Evolutionary conservation across 2,113 vertebrate species (phyloP), one percentile per base, ranked within the genome.

Genomic region (Pristiophorus japonicus): DNA sequence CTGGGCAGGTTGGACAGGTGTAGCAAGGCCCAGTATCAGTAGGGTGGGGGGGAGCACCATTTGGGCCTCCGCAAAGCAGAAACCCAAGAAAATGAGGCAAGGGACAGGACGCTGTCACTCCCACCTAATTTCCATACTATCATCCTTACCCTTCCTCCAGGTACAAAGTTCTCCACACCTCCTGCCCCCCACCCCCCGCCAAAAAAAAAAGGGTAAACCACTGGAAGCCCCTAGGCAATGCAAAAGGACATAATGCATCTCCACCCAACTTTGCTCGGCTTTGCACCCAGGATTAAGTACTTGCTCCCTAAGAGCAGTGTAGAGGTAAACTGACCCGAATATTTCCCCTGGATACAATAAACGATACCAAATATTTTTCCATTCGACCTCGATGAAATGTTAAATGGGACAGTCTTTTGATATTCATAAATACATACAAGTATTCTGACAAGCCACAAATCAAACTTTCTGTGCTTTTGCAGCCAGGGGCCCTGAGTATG

Each of bases 391-490:
- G n/a, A 94, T 11, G 24, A 70, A 45, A 12, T 94, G 4, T 93
- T 38, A 93, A 65, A n/a, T 16, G 20, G 51, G 87, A n/a, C 24
- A 55, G 87, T 12, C 7, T 90, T 62, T 38, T 5, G 24, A 67
- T 47, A 42, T 67, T 94, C 20, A 24, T 30, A 96, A 96, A 0
- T 97, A 95, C 96, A 63, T 97, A 98, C 98, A 96, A 99, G 97
- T 87, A 98, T 95, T 24, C 97, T 96, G 96, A 98, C 97, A 95
- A 98, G 98, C 97, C 96, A 96, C 95, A 98, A 97, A 24, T 98
- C 98, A 95, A 95, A 97, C 96, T 95, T 97, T 75, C 98, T 97
- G 62, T 96, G 96, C 8, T 97, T 97, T 95, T 96, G 90, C 5
- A 98, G 87, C 98, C 98, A 98, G 0, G 96, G 95, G 24, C 97